These are phyloP conservation scores for Pygocentrus nattereri DNA, from an alignment of 2,797 vertebrate genomes.

Conservation along the genomic window DNA sequence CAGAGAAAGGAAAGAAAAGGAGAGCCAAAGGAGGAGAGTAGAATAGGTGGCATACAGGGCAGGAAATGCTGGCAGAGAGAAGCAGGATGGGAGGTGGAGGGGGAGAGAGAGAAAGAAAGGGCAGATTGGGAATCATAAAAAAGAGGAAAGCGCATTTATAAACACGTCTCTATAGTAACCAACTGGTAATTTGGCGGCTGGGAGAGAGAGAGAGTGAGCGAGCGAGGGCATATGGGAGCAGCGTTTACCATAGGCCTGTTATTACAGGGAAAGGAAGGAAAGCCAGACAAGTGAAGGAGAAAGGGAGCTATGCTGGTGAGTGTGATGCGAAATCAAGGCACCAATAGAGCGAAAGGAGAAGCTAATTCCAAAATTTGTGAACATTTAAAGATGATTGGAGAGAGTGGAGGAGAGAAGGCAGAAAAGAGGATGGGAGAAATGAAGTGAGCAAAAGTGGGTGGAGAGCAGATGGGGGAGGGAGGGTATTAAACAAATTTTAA, in stretches of 20 bases:
- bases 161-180: conserved; percentile 84
- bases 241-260: conserved; percentile 71
- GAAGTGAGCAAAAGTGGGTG: conserved; percentile 29
- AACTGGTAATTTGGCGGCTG: conserved; percentile 76
- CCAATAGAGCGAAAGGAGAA: background rate
- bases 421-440: conserved; percentile 25
- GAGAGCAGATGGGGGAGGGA: background rate
- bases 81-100: conserved; percentile 31
- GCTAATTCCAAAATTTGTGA: background rate
- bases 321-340: conserved; percentile 22
- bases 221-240: conserved; percentile 68
- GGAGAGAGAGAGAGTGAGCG: conserved; percentile 43
- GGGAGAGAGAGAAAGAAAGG: conserved; percentile 65
- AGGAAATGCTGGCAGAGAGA: conserved; percentile 53
- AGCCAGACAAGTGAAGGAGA: conserved; percentile 33
- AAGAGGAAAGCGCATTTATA: conserved; percentile 75
- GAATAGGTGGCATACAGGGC: conserved; percentile 30
- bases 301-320: background rate
- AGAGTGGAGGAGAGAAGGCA: conserved; percentile 29
- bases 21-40: background rate
- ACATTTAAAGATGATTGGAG: conserved; percentile 16
- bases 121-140: conserved; percentile 75
- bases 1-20: conserved; percentile 13
- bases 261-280: conserved; percentile 54
- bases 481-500: conserved; percentile 47